These are phyloP conservation scores for Nannobrachium achirus DNA, from an alignment of 2,113 vertebrate species.

Conservation along the genomic window DNA sequence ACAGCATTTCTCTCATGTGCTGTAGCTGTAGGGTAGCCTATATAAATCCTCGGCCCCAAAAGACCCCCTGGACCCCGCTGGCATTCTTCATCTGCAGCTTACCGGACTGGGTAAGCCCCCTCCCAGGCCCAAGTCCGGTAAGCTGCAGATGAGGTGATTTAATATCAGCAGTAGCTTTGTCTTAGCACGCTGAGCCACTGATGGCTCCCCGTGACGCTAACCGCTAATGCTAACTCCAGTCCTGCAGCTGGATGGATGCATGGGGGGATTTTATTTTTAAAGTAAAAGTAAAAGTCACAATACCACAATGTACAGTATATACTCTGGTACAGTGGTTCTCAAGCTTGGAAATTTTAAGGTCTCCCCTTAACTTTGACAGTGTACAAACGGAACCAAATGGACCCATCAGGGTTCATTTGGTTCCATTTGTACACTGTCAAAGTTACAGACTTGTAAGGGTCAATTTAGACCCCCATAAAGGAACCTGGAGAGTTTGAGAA, in stretches of 20 bases:
- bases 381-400: too few species aligned
- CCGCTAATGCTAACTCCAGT: conserved; percentile 19
- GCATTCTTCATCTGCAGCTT: conserved; percentile 12
- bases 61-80: conserved; percentile 24
- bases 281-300: too few species aligned
- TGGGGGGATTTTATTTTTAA: neutral
- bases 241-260: conserved; percentile 13
- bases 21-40: conserved; percentile 19
- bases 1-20: conserved; percentile 55
- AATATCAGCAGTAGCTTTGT: conserved; percentile 52
- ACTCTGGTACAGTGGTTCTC: too few species aligned
- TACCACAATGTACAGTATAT: too few species aligned
- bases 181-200: conserved; percentile 32
- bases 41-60: conserved; percentile 55
- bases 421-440: too few species aligned
- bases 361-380: too few species aligned
- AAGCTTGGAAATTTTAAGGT: too few species aligned
- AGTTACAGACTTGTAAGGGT: too few species aligned
- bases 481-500: too few species aligned
- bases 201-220: conserved; percentile 25
- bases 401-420: too few species aligned
- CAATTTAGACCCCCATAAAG: too few species aligned
- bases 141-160: conserved; percentile 53
- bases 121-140: conserved; percentile 21
- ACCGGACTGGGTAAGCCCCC: neutral